A percentile compares a stretch with the other conserved stretches of the same genome.
Evolutionary conservation across 2,888 invertebrate genomes (phyloP).

Genomic region (Amphipoea lucens): DNA sequence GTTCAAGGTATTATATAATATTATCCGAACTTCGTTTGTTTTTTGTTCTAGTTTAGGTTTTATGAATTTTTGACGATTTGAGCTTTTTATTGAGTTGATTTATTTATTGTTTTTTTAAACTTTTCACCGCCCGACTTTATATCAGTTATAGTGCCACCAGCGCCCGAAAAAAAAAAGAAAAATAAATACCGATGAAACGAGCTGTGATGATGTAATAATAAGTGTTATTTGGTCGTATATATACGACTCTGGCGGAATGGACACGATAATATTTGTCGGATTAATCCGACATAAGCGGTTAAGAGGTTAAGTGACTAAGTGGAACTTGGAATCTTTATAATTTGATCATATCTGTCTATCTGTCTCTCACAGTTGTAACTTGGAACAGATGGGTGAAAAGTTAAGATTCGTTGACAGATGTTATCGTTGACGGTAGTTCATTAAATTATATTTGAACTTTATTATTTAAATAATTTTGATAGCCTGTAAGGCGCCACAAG

Average conservation of each 20-base stretch:
- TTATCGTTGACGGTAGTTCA: not conserved
- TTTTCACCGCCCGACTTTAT: too few species aligned
- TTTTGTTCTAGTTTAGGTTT: slow-evolving; percentile 21
- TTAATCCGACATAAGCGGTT: too few species aligned
- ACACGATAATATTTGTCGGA: too few species aligned
- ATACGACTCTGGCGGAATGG: too few species aligned
- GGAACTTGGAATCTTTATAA: slow-evolving; percentile 5
- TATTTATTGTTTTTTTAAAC: not conserved
- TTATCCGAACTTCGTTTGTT: slow-evolving; percentile 19
- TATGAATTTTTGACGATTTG: not conserved
- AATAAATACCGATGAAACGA: too few species aligned
- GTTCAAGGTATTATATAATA: slow-evolving; percentile 37
- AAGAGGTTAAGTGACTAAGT: not conserved
- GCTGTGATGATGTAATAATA: too few species aligned
- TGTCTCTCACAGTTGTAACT: slow-evolving; percentile 20
- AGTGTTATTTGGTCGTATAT: too few species aligned
- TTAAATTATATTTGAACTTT: not conserved
- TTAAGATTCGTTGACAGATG: slow-evolving; percentile 19
- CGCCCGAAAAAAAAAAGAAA: too few species aligned
- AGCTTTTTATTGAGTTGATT: not conserved
- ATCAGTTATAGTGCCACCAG: too few species aligned
- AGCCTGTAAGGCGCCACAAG: too few species aligned
- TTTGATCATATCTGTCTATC: slow-evolving; percentile 10
- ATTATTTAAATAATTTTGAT: not conserved
- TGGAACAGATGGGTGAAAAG: slow-evolving; percentile 8